phyloP scores from a whole-genome alignment of 2,888 invertebrate genomes.

The Syrista parreyssii region DNA sequence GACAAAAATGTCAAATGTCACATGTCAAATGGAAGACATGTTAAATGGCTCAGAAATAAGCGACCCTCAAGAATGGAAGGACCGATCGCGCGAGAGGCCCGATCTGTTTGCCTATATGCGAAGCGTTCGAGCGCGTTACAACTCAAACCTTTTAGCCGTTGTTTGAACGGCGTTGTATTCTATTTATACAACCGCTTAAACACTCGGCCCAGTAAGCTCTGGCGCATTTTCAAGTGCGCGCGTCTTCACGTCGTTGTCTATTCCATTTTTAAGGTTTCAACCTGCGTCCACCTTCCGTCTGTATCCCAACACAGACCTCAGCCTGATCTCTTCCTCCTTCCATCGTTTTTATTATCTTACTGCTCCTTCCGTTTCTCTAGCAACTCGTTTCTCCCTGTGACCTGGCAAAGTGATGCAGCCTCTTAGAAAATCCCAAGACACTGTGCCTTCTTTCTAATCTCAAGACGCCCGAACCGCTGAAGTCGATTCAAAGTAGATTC shows the following conservation, averaged over 20 bases:
- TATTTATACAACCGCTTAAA: constrained; percentile 65
- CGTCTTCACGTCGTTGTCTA: neutral
- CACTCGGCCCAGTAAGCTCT: constrained; percentile 48
- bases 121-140: constrained; percentile 62
- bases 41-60: neutral
- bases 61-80: neutral
- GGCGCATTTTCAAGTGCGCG: constrained; percentile 10
- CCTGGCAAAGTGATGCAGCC: no score
- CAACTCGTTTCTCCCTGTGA: neutral
- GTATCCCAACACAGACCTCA: neutral
- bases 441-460: neutral
- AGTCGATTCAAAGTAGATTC: neutral
- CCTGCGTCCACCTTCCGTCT: constrained; percentile 1
- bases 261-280: neutral
- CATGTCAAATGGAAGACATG: no score
- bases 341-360: neutral
- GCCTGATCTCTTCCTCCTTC: neutral
- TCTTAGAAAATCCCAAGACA: no score
- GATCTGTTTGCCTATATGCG: constrained; percentile 58
- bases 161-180: constrained; percentile 62
- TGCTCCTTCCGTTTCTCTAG: neutral
- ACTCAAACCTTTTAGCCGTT: constrained; percentile 65
- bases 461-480: neutral
- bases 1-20: no score
- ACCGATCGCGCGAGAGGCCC: constrained; percentile 47